Percentiles rank a stretch among this genome's conserved stretches.
These are phyloP conservation scores for Lytechinus variegatus DNA, from an alignment of 35 echinoderm and acorn worm genomes.

Conservation along the genomic window DNA sequence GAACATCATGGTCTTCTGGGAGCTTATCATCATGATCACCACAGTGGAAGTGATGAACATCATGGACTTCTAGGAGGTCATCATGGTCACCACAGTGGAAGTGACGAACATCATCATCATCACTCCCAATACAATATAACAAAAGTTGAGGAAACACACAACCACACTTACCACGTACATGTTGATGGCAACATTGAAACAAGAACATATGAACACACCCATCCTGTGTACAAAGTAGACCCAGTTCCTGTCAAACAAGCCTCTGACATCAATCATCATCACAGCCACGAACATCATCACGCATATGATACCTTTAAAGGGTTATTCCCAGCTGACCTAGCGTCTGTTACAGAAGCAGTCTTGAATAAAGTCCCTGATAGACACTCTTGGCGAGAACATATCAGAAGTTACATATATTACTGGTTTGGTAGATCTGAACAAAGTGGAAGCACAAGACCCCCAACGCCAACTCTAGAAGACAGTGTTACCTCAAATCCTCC, in stretches of 20 bases:
- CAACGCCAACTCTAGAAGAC: not conserved
- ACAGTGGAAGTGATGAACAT: not conserved
- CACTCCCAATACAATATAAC: not conserved
- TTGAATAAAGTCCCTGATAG: not conserved
- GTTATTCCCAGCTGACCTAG: not conserved
- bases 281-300: constrained; percentile 24
- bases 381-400: not conserved
- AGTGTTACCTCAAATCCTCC: not conserved
- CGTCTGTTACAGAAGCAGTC: not conserved
- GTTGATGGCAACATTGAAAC: not conserved
- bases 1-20: constrained; percentile 34
- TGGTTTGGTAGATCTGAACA: not conserved
- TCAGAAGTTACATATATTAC: not conserved
- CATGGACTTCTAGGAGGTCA: not conserved
- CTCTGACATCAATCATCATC: not conserved
- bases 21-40: not conserved
- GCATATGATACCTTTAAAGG: not conserved
- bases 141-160: not conserved
- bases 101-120: constrained; percentile 35
- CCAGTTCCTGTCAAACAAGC: not conserved
- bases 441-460: not conserved
- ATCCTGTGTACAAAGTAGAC: constrained; percentile 30
- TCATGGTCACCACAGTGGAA: constrained; percentile 26
- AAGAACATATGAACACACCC: not conserved
- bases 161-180: constrained; percentile 13